Base-by-base conservation (phyloP, 2,888 invertebrate genomes). In the Ophioninae sp. region DNA sequence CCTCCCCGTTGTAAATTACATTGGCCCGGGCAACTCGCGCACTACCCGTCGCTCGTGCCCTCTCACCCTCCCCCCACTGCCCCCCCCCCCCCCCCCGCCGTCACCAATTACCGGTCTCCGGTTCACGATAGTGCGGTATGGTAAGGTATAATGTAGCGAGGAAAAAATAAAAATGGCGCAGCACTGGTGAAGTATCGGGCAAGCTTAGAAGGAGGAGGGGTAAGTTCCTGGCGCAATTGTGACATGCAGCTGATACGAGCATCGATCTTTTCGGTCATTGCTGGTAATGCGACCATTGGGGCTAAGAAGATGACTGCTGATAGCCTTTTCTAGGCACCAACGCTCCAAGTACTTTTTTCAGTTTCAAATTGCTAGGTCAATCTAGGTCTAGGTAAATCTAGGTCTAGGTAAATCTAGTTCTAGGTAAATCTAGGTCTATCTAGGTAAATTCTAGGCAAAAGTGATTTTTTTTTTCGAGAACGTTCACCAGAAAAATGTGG, bases 21-120 rank as follows among this genome's bases (percentile, higher is more conserved):
- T 73, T 77, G 85, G 73, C 85, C 81, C 78, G 75, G 77, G 30
- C 71, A 64, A 69, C 37, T 56, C 78, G 77, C 81, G 71, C 71
- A 56, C 77, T 77, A 75, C 73, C 68, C 74, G 69, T 67, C 23
- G 23, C 30, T 13, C 37, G 37, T 51, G 69, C 51, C 51, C 69
- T 63, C 69, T 73, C 61, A 67, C 75, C 72, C 71, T 30, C 61
- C 56, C 85, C 56, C 75, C 65, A 72, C 79, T 84, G 76, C 79
- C 82, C 61, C 56, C 85, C 56, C 75, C 65, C 69, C 79, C 83
- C 74, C 79, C 82, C 87, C 82, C 82, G 81, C 85, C 84, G 84
- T 77, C 81, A 86, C 87, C 89, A 89, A 89, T 90, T 89, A 90
- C 88, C 87, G 85, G 85, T 84, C 79, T 82, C 73, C 65, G 84